A percentile compares a stretch with the other conserved stretches of the same genome.
Conservation (phyloP, 1,140 invertebrate genomes). For the Pseudobourletiella spinata region DNA sequence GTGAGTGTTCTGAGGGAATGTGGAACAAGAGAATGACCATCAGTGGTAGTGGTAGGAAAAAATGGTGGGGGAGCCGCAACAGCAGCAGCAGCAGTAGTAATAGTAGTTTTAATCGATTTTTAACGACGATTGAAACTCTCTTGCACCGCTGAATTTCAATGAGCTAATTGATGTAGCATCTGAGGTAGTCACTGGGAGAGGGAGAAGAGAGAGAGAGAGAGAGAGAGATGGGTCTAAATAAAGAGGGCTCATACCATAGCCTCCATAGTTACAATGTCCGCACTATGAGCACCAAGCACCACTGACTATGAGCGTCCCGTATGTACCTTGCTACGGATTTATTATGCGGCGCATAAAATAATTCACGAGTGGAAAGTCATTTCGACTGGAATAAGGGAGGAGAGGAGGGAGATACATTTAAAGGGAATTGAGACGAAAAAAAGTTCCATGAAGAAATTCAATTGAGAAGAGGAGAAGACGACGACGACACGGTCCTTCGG, state of each 20-base stretch:
- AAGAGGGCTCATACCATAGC: too few species aligned
- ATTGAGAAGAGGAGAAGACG: too few species aligned
- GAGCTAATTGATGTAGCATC: slow-evolving; percentile 27
- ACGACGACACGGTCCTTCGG: background rate
- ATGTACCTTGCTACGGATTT: too few species aligned
- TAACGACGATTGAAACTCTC: slow-evolving; percentile 29
- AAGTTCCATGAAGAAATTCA: slow-evolving; percentile 4
- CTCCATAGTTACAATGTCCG: too few species aligned
- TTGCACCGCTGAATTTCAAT: slow-evolving; percentile 12
- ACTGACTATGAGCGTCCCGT: too few species aligned
- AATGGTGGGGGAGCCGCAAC: background rate
- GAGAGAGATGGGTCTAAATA: too few species aligned
- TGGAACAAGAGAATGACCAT: slow-evolving; percentile 1
- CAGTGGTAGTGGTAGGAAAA: background rate
- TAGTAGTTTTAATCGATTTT: slow-evolving; percentile 26
- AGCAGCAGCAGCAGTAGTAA: background rate
- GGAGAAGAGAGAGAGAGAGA: too few species aligned
- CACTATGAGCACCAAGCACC: too few species aligned
- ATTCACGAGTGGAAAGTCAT: slow-evolving; percentile 5
- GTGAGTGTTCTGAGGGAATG: too few species aligned
- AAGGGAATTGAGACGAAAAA: background rate
- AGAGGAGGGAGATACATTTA: slow-evolving; percentile 5
- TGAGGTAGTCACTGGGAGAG: too few species aligned
- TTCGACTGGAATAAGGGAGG: background rate
- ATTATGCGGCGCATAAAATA: too few species aligned